These are phyloP conservation scores for Pheosia tremula DNA, from an alignment of 2,888 invertebrate genomes.

Conservation along the genomic window DNA sequence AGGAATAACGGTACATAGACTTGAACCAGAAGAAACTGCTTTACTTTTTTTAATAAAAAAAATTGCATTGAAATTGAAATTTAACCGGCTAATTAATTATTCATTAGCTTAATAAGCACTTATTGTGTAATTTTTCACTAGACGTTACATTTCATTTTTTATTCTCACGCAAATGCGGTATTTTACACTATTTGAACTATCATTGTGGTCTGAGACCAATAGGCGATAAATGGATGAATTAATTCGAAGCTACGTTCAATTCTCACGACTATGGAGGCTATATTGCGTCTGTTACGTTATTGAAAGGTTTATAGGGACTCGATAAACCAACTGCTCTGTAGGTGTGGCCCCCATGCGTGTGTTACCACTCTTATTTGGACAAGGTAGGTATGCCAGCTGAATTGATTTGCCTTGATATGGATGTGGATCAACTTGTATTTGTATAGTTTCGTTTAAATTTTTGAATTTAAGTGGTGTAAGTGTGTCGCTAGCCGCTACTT, in stretches of 20 bases:
- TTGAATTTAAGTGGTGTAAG: background rate
- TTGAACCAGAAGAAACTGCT: too few relatives aligned
- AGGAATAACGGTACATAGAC: too few relatives aligned
- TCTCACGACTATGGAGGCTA: slow-evolving; percentile 24
- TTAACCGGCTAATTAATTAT: background rate
- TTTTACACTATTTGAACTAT: slow-evolving; percentile 43
- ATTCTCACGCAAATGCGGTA: slow-evolving; percentile 43
- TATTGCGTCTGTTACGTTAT: slow-evolving; percentile 1
- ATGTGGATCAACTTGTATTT: background rate
- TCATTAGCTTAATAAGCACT: background rate
- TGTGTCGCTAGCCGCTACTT: too few relatives aligned
- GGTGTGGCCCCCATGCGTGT: background rate
- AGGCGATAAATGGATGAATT: slow-evolving; percentile 22
- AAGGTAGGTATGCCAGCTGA: slow-evolving; percentile 2
- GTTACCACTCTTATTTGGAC: background rate
- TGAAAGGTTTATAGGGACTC: background rate
- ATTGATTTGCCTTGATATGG: background rate
- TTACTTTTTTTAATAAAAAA: too few relatives aligned
- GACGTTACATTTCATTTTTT: slow-evolving; percentile 50
- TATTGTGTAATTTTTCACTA: slow-evolving; percentile 33
- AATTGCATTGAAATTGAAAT: background rate
- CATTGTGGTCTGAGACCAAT: slow-evolving; percentile 27
- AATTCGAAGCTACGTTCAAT: slow-evolving; percentile 24
- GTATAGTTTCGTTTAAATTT: background rate
- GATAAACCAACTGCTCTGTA: background rate